Evolutionary conservation across 1,140 invertebrate species (phyloP), one percentile per base, ranked within the genome.

Genomic region (Kradibia gibbosae): DNA sequence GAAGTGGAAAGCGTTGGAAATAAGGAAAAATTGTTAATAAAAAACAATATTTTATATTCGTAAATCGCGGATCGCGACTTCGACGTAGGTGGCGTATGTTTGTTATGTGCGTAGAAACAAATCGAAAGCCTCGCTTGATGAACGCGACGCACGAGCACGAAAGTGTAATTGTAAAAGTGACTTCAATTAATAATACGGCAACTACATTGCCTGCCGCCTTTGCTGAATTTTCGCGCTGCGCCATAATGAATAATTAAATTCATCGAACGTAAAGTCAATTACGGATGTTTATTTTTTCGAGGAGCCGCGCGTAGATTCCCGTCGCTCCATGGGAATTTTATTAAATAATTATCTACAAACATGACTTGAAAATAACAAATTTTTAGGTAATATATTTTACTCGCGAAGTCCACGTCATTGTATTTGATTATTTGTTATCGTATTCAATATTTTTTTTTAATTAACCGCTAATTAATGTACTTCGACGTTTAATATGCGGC

Each of bases 221-320:
- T 34, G 73, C 71, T 25, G 71, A 31, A 50, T 31, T 73, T 50
- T 36, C 48, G 20, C 28, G 25, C 42, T 34, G 42, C 34, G 73
- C n/a, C 65, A 45, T 34, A 13, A 20, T 17, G 28, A 11, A 17
- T 82, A 82, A 82, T 82, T 82, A 78, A 82, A 82, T 78, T 65
- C 55, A 76, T 76, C 74, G 65, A 67, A 42, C 71, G 65, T 50
- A 82, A 78, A 82, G 75, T 82, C 81, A 82, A 82, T 82, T 77
- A 77, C 36, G 50, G 50, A 77, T 77, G 65, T 72, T 65, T 82
- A 76, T 82, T 82, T 82, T 82, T 60, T 36, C 31, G 28, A 25
- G 71, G 13, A 72, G n/a, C 0, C 42, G 1, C 25, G 39, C 20
- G 55, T 25, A 17, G 3, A 34, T 60, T 1, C 22, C n/a, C 53